Base-by-base conservation (phyloP, 2,797 vertebrate genomes). In the Lithobates sylvaticus region DNA sequence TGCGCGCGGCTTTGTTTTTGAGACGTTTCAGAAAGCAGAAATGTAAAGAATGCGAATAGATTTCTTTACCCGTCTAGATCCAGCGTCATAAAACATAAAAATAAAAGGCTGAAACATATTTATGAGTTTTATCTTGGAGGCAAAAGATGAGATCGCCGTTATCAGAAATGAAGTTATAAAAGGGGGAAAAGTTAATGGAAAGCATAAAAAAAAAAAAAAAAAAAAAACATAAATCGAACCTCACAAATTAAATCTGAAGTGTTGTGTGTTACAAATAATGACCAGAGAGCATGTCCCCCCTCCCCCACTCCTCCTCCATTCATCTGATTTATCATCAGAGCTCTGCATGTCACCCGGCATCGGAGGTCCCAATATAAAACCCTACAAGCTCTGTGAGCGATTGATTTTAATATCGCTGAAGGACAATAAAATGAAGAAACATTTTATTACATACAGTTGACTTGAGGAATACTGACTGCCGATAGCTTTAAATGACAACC, bases 51-150 rank as follows among this genome's bases (percentile, higher is more conserved):
- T 50, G 77, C 23, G 5, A 13, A 47, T 23, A n/a, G 29, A 26
- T 27, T 79, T n/a, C 23, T 23, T n/a, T 65, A 10, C 23, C 61
- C 10, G 1, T 18, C 10, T 10, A 32, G 58, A 26, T n/a, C 39
- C 42, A 34, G 3, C 21, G 44, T 9, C 36, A 23, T 69, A 70
- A 70, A 80, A 69, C 65, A 36, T 0, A 65, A 36, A 42, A 18
- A 64, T 13, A 64, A 76, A 64, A 78, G 36, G 9, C 5, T 21
- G 32, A 27, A 67, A 29, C 42, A 16, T 15, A 50, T 54, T 80
- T 70, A 50, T 13, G 78, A 34, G 67, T 50, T n/a, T 80, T 69
- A 80, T 54, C 44, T 79, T 69, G 65, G 65, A 12, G 78, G 26
- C 64, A 68, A 47, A 68, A 0, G 27, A 6, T 44, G 65, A 68